Base-by-base conservation (phyloP, 1,140 invertebrate species). In the Caenorhabditis inopinata region DNA sequence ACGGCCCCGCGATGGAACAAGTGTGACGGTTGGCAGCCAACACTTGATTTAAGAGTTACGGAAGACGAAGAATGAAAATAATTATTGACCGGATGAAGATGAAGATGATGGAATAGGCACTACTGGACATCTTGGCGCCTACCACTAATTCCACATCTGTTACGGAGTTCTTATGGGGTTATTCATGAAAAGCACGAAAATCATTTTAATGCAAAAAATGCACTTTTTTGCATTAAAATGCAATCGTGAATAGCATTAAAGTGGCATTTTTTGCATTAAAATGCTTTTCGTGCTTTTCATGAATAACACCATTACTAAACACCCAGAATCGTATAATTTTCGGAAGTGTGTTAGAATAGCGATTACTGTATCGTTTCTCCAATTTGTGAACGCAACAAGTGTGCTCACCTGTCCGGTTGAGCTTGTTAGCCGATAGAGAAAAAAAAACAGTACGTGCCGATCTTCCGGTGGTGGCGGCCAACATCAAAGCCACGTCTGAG, bases 301-400 rank as follows among this genome's bases (percentile, higher is more conserved):
- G n/a, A n/a, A n/a, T n/a, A 5, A 51, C 9, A 51, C 5, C 48
- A n/a, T n/a, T 1, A 6, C 21, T n/a, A n/a, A n/a, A n/a, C n/a
- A n/a, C n/a, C n/a, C n/a, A n/a, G n/a, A n/a, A n/a, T n/a, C n/a
- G n/a, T n/a, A n/a, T n/a, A n/a, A n/a, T n/a, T n/a, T n/a, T n/a
- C n/a, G n/a, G n/a, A n/a, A n/a, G n/a, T n/a, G n/a, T n/a, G n/a
- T n/a, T n/a, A n/a, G n/a, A n/a, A n/a, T n/a, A n/a, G n/a, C 47
- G 18, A 51, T 58, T 58, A 58, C 51, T 29, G 51, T 58, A 58
- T 51, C 1, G 6, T 51, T 1, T 27, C 3, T 11, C 1, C 51
- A 58, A 58, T 58, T 58, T 58, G n/a, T n/a, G n/a, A n/a, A 7
- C 14, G 58, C 58, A 68, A 68, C 58, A 68, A 42, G 58, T 68